These are phyloP conservation scores for Mesocricetus auratus DNA, from an alignment of 2,113 vertebrate species.

Conservation along the genomic window DNA sequence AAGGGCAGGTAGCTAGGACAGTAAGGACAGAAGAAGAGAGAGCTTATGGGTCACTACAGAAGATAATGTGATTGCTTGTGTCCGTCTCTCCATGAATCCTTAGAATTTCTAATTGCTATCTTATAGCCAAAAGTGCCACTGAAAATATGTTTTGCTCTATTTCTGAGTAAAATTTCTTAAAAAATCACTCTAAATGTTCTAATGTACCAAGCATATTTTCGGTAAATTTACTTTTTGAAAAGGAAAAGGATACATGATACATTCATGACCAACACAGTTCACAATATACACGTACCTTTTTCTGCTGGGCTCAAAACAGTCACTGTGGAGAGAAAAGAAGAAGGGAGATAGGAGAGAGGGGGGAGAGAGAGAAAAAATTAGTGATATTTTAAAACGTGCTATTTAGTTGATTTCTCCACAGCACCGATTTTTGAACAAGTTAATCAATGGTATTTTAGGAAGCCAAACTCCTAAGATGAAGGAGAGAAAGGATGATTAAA, in stretches of 20 bases:
- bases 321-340: slow-evolving; percentile 87
- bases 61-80: neutral
- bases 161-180: slow-evolving; percentile 32
- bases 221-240: slow-evolving; percentile 50
- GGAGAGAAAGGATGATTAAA: slow-evolving; percentile 14
- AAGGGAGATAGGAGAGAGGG: slow-evolving; percentile 67
- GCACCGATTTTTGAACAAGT: slow-evolving; percentile 43
- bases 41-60: neutral
- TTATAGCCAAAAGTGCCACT: slow-evolving; percentile 5
- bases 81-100: neutral
- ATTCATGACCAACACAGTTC: slow-evolving; percentile 50
- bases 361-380: slow-evolving; percentile 70
- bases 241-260: neutral
- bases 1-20: slow-evolving; percentile 38
- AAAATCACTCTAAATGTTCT: slow-evolving; percentile 20
- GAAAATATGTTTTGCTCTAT: slow-evolving; percentile 43
- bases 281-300: slow-evolving; percentile 90
- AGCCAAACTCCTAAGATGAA: slow-evolving; percentile 23
- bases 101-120: slow-evolving; percentile 15
- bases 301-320: slow-evolving; percentile 93
- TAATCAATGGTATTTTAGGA: slow-evolving; percentile 38
- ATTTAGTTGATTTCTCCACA: slow-evolving; percentile 40
- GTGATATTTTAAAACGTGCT: slow-evolving; percentile 48
- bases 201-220: slow-evolving; percentile 36
- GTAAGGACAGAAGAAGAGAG: neutral